Evolutionary conservation across 2,888 invertebrate species (phyloP), one percentile per base, ranked within the genome.

Genomic region (Lithophane leautieri): DNA sequence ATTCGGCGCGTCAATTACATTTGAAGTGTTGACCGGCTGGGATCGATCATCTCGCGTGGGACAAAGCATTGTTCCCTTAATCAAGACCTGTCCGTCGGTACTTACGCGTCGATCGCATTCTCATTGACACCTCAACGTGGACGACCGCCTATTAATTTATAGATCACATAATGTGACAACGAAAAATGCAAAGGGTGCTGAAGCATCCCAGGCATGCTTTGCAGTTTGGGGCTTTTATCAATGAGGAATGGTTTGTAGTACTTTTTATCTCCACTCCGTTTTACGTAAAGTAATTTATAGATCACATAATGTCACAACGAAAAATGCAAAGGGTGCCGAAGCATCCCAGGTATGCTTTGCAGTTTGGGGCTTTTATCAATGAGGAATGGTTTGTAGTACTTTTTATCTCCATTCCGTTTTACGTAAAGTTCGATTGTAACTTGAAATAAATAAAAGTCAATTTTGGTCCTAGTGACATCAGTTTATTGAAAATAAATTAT

Each of bases 61-160:
- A 74, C 82, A 81, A 85, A 86, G 77, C 85, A 88, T 91, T 89
- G 91, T 90, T 82, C 78, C 73, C 68, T 69, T 88, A 89, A 91
- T 91, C 89, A 89, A 75, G 79, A 83, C 73, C 77, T 70, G 81
- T 77, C 76, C 78, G n/a, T 50, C 65, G 63, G 56, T 77, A 81
- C 86, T 88, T 81, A 75, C 67, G 42, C 72, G 58, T 76, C 84
- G 85, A 89, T 87, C 14, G 28, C 87, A 87, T 87, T 88, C 85
- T 81, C 85, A 63, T 73, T 83, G 86, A 78, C 87, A 85, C 79
- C 75, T 82, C 82, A 78, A 77, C 78, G 58, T 56, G 16, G 50
- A 62, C 22, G 47, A 34, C 19, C 22, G 12, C 22, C 54, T 67
- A 52, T 65, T 78, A 60, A 78, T 65, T 65, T 67, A 67, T 67